Base-by-base conservation (phyloP, 2,113 vertebrate genomes). In the Otus sunia region DNA sequence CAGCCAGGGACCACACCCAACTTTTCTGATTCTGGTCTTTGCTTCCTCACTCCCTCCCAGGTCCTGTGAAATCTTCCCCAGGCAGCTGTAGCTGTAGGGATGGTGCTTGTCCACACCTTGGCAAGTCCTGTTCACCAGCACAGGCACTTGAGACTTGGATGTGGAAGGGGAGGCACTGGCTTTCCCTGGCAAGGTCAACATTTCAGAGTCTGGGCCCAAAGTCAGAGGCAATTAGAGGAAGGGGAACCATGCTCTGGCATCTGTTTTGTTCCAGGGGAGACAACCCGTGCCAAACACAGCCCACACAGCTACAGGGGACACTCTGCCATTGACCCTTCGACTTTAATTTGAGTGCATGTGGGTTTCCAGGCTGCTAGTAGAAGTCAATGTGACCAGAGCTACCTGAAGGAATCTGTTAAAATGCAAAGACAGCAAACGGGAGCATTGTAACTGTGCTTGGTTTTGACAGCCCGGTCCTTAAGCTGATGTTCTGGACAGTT, bases 21-120 rank as follows among this genome's bases (percentile, higher is more conserved):
- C 29, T 47, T 47, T 79, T 10, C 30, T 69, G 34, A 79, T 22
- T 27, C 39, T 47, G 34, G 3, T 58, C 43, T 58, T 58, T 56
- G 27, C 36, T 73, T 37, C 16, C 58, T 79, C 72, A 18, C 16
- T 74, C 32, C 23, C 21, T 58, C 37, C 10, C 55, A 69, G 18
- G 13, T 32, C 34, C 22, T 85, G 49, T 64, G 47, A 88, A 64
- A 80, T 22, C 41, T 36, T 67, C 25, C 30, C 34, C 26, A 55
- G 25, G 29, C 27, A 67, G 64, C 58, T 59, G 15, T 15, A 45
- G 34, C 21, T 26, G 27, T 49, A 47, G 49, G 50, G 23, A 15
- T 0, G 7, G 50, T 59, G 19, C 10, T 55, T 71, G 22, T 39
- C 37, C 21, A 41, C 0, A 0, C 17, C 43, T 58, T n/a, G 52